Percentiles rank a stretch among this genome's conserved stretches.
Evolutionary conservation across 1,140 invertebrate species (phyloP).

Genomic region (Metaphire vulgaris): DNA sequence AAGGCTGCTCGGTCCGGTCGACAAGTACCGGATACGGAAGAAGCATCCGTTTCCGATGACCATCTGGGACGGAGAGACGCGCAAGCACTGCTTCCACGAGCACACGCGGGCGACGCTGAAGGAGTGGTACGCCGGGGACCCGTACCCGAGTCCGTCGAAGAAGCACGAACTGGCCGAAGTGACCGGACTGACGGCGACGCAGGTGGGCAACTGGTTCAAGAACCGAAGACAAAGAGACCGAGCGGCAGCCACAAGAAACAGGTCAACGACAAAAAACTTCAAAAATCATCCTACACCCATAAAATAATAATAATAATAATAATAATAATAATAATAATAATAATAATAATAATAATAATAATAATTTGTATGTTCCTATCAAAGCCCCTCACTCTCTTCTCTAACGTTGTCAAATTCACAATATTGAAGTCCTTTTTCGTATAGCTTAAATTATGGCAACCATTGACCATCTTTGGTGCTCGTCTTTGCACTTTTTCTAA

Average conservation of each 20-base stretch:
- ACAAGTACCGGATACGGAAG: slow-evolving; percentile 97
- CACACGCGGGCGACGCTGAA: slow-evolving; percentile 83
- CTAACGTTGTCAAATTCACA: no score
- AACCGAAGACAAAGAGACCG: slow-evolving; percentile 94
- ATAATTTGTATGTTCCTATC: no score
- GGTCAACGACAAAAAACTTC: slow-evolving; percentile 63
- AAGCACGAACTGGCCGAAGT: slow-evolving; percentile 94
- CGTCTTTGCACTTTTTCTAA: no score
- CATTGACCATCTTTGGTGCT: no score
- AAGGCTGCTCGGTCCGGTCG: slow-evolving; percentile 91
- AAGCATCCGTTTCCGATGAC: slow-evolving; percentile 97
- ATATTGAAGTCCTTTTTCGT: no score
- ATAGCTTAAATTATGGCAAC: no score
- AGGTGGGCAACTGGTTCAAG: slow-evolving; percentile 99
- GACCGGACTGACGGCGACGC: slow-evolving; percentile 94
- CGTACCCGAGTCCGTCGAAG: slow-evolving; percentile 98
- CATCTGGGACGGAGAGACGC: slow-evolving; percentile 99
- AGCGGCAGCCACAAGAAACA: slow-evolving; percentile 97
- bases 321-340: no score
- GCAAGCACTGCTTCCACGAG: slow-evolving; percentile 99
- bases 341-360: no score
- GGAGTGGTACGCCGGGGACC: slow-evolving; percentile 98
- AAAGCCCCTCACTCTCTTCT: no score
- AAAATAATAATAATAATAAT: no score
- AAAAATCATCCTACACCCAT: no score